Conservation (phyloP, 2,797 vertebrate genomes). For the Galago senegalensis region DNA sequence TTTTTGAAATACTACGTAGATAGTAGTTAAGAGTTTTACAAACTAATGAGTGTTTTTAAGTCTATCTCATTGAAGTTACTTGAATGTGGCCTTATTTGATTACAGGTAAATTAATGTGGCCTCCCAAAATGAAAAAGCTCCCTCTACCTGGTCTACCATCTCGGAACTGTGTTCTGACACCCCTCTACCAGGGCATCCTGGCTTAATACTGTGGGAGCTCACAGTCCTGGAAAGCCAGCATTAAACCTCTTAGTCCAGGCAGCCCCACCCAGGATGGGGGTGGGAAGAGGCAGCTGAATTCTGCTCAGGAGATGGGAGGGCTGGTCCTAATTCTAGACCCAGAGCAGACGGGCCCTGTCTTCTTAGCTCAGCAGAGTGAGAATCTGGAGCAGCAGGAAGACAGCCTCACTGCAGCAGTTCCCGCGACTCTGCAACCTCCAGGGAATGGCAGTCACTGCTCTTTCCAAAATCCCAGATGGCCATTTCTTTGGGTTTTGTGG, state of each 20-base stretch:
- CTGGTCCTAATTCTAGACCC: slow-evolving; percentile 78
- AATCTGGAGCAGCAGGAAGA: background rate
- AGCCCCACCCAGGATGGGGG: slow-evolving; percentile 33
- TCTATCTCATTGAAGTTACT: too few relatives aligned
- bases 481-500: background rate
- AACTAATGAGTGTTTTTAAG: too few relatives aligned
- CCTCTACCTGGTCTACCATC: too few relatives aligned
- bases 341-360: slow-evolving; percentile 55
- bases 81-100: too few relatives aligned
- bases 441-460: background rate
- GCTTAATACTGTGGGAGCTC: slow-evolving; percentile 84
- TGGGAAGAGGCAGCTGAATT: slow-evolving; percentile 81
- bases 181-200: slow-evolving; percentile 77
- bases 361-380: slow-evolving; percentile 47
- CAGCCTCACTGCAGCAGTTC: fast-evolving
- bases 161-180: slow-evolving; percentile 77
- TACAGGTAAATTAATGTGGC: too few relatives aligned
- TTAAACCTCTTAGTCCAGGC: slow-evolving; percentile 81
- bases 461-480: background rate
- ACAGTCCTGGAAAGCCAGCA: slow-evolving; percentile 85
- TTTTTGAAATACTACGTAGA: too few relatives aligned
- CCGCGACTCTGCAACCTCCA: fast-evolving
- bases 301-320: slow-evolving; percentile 88
- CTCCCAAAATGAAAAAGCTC: too few relatives aligned
- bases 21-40: too few relatives aligned